A percentile compares a stretch with the other conserved stretches of the same genome.
These are phyloP conservation scores for Echinometra lucunter DNA, from an alignment of 53 echinoderm and acorn worm genomes.

Conservation along the genomic window DNA sequence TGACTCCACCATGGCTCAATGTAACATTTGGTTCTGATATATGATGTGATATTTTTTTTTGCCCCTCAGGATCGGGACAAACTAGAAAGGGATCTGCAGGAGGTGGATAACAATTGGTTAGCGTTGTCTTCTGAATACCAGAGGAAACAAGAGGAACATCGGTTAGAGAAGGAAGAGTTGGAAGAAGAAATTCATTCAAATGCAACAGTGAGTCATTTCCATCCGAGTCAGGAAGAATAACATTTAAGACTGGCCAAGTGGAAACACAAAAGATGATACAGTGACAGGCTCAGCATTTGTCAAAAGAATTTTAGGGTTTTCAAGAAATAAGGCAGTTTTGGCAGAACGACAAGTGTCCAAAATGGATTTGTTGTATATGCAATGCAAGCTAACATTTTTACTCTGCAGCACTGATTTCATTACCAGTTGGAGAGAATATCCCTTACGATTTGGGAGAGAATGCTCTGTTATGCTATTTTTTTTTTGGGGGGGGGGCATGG, in stretches of 20 bases:
- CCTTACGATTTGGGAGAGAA: too few relatives aligned
- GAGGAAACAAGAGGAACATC: constrained; percentile 78
- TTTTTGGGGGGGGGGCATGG: too few relatives aligned
- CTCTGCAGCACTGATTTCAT: too few relatives aligned
- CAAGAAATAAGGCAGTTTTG: too few relatives aligned
- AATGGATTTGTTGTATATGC: too few relatives aligned
- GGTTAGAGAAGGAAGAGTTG: constrained; percentile 79
- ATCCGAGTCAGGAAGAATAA: not conserved
- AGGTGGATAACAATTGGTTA: constrained; percentile 91
- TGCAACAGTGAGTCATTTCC: constrained; percentile 79
- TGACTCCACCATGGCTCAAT: too few relatives aligned
- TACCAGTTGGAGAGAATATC: too few relatives aligned
- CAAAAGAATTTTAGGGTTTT: too few relatives aligned
- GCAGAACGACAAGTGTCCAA: too few relatives aligned
- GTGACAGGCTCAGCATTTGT: too few relatives aligned
- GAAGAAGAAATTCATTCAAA: constrained; percentile 87
- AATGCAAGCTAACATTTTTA: too few relatives aligned
- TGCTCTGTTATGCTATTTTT: too few relatives aligned
- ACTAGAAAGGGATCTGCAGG: constrained; percentile 82
- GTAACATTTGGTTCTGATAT: not conserved
- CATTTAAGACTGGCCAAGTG: not conserved
- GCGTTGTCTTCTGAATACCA: constrained; percentile 88
- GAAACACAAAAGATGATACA: not conserved
- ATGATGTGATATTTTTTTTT: not conserved
- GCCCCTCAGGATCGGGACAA: constrained; percentile 75